Evolutionary conservation across 1,140 invertebrate genomes (phyloP), one percentile per base, ranked within the genome.

Genomic region (Campoletis sonorensis): DNA sequence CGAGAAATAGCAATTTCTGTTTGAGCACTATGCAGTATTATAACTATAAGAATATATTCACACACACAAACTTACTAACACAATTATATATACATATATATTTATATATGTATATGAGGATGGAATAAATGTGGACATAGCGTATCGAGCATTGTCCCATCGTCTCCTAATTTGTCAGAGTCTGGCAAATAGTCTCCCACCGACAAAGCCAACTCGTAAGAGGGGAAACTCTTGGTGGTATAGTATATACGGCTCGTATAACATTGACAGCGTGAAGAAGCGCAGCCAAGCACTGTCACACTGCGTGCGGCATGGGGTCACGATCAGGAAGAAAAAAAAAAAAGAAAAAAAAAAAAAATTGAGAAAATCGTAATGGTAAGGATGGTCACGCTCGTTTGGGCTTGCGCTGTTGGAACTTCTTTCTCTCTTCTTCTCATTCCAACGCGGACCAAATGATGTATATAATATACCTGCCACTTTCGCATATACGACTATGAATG

Each of bases 161-260:
- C 27, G 81, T 72, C 70, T 23, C 23, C 58, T 84, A 88, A 88
- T 88, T 88, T 88, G 87, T 88, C 87, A 88, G 80, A 68, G 61
- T 76, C 79, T 81, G 73, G 81, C 82, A 84, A 86, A 84, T 81
- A 78, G 79, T 45, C 71, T 76, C 26, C 61, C 75, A 70, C 77
- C 81, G 84, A 88, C 86, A 86, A 88, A 82, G 83, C 80, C 64
- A 61, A 70, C 51, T 75, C 76, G 81, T 82, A 83, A 81, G 21
- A 82, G 64, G 67, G 79, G 45, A 27, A 82, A 78, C 75, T 77
- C 79, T 81, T 40, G 81, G 61, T 80, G 76, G n/a, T 72, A n/a
- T n/a, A 26, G 7, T 10, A 23, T 64, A 23, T 64, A 64, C 23
- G 27, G 61, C 61, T 23, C 58, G 26, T 70, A 71, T 18, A 79